These are phyloP conservation scores for Cotesia vestalis DNA, from an alignment of 1,140 invertebrate species.

Conservation along the genomic window DNA sequence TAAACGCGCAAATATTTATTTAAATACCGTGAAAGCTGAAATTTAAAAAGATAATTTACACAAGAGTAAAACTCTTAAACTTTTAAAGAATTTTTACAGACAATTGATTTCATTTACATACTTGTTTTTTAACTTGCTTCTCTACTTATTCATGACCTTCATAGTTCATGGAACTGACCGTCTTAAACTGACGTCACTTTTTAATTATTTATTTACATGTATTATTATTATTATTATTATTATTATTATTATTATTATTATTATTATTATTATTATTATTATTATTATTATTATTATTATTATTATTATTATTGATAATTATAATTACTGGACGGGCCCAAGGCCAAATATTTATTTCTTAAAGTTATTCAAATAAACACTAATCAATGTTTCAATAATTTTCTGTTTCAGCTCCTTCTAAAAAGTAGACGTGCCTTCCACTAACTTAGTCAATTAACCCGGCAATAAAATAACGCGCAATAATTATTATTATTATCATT, in stretches of 20 bases:
- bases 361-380: too few species aligned
- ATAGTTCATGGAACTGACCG: constrained; percentile 21
- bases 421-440: constrained; percentile 17
- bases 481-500: too few species aligned
- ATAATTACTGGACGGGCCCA: too few species aligned
- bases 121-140: constrained; percentile 10
- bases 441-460: not conserved
- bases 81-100: constrained; percentile 3
- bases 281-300: too few species aligned
- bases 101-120: constrained; percentile 22
- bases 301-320: too few species aligned
- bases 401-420: constrained; percentile 17
- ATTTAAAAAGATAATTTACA: too few species aligned
- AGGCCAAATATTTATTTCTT: too few species aligned
- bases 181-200: constrained; percentile 16
- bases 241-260: not conserved
- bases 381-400: not conserved
- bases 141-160: constrained; percentile 7
- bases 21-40: not conserved
- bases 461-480: too few species aligned
- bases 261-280: not conserved
- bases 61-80: too few species aligned
- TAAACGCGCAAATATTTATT: not conserved
- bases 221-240: too few species aligned
- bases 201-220: not conserved